phyloP scores from a whole-genome alignment of 1,140 invertebrate species.

The Spodoptera frugiperda region DNA sequence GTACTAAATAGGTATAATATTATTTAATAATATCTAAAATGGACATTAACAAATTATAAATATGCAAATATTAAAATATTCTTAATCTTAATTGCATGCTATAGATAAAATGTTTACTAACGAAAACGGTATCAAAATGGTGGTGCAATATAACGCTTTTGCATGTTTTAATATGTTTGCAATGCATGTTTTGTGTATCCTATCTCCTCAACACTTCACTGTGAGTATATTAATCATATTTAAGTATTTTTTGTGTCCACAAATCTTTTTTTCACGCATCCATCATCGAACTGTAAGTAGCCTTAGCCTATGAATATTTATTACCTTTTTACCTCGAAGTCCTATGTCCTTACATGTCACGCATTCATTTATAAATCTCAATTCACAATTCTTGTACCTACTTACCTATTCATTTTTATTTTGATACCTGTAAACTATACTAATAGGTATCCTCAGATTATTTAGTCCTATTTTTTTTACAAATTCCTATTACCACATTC shows the following conservation, averaged over 20 bases:
- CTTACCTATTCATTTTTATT: background rate
- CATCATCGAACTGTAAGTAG: constrained; percentile 41
- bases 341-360: constrained; percentile 28
- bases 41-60: background rate
- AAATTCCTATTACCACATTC: no score
- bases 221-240: constrained; percentile 44
- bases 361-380: constrained; percentile 11
- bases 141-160: constrained; percentile 3
- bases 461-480: no score
- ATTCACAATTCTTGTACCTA: background rate
- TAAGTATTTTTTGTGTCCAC: constrained; percentile 32
- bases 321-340: constrained; percentile 7
- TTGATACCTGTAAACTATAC: background rate
- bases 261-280: background rate
- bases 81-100: constrained; percentile 16
- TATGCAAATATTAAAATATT: background rate
- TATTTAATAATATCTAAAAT: no score
- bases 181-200: constrained; percentile 36
- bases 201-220: constrained; percentile 33
- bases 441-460: background rate
- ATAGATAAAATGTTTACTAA: background rate
- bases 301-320: constrained; percentile 6
- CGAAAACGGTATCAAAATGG: background rate
- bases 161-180: constrained; percentile 20
- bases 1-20: background rate